Conservation (phyloP, 2,888 invertebrate species). For the Xanthorhoe spadicearia region DNA sequence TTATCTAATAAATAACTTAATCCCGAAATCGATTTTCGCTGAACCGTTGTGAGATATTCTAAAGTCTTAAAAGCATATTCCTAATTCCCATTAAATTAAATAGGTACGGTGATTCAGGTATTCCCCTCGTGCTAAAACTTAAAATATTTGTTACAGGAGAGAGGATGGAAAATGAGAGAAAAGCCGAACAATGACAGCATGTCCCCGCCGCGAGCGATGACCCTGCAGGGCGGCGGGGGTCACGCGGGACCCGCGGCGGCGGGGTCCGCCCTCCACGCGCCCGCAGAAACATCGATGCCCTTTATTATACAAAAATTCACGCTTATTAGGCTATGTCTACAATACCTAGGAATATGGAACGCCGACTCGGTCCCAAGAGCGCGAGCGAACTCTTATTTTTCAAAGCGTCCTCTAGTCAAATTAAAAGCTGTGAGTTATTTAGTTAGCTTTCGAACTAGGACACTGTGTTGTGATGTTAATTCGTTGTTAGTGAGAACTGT, state of each 20-base stretch:
- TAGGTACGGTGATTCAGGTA: conserved; percentile 16
- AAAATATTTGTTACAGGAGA: conserved; percentile 73
- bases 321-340: conserved; percentile 82
- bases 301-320: conserved; percentile 71
- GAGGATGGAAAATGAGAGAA: conserved; percentile 80
- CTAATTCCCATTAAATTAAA: conserved; percentile 17
- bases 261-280: conserved; percentile 61
- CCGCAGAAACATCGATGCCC: conserved; percentile 61
- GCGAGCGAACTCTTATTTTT: conserved; percentile 75
- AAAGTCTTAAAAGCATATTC: conserved; percentile 18
- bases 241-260: conserved; percentile 65
- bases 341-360: conserved; percentile 70
- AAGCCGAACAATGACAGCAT: conserved; percentile 79
- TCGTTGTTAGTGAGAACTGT: conserved; percentile 77
- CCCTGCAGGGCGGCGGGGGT: conserved; percentile 70
- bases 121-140: conserved; percentile 30
- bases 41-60: not conserved
- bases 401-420: conserved; percentile 83
- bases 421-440: conserved; percentile 73
- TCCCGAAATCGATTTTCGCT: not conserved
- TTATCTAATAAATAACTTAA: not conserved
- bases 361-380: conserved; percentile 61
- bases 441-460: conserved; percentile 78
- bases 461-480: conserved; percentile 71
- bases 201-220: conserved; percentile 81